Percentiles rank a stretch among this genome's conserved stretches.
Evolutionary conservation across 2,888 invertebrate genomes (phyloP).

Genomic region (Synanthedon formicaeformis): DNA sequence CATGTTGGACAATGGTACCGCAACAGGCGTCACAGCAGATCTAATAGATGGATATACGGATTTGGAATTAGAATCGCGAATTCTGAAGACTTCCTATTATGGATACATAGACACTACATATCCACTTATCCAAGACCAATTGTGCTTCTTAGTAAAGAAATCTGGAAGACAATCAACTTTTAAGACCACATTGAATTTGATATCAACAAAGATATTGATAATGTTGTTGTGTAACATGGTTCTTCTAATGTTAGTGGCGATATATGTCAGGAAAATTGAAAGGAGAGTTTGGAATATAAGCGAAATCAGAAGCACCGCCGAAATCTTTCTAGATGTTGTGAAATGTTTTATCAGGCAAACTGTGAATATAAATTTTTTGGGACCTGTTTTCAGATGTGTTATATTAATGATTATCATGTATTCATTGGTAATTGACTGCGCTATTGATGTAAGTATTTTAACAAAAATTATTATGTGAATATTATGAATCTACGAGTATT

Average conservation of each 20-base stretch:
- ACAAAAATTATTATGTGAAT: neutral
- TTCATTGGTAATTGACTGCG: constrained; percentile 52
- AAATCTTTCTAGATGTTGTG: constrained; percentile 35
- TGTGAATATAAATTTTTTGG: constrained; percentile 41
- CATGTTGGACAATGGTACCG: constrained; percentile 48
- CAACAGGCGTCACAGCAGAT: constrained; percentile 57
- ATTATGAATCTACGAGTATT: no score
- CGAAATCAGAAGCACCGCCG: constrained; percentile 24
- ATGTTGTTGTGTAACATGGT: constrained; percentile 33
- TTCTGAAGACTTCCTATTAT: constrained; percentile 59
- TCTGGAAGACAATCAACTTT: constrained; percentile 59
- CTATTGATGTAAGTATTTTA: constrained; percentile 52
- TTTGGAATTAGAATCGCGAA: constrained; percentile 64
- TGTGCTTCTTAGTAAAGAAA: constrained; percentile 69
- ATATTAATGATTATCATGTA: constrained; percentile 43
- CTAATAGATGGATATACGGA: constrained; percentile 64
- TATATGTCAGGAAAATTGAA: constrained; percentile 36
- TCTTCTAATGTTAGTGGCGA: constrained; percentile 25
- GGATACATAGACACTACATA: constrained; percentile 64
- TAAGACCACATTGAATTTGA: constrained; percentile 42
- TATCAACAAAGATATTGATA: constrained; percentile 35
- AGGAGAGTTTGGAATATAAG: constrained; percentile 24
- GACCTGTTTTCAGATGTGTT: constrained; percentile 41
- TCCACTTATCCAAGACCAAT: constrained; percentile 62
- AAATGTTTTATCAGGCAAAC: constrained; percentile 59